A percentile compares a stretch with the other conserved stretches of the same genome.
Conservation (phyloP, 2,888 invertebrate genomes). For the Athalia rosae region DNA sequence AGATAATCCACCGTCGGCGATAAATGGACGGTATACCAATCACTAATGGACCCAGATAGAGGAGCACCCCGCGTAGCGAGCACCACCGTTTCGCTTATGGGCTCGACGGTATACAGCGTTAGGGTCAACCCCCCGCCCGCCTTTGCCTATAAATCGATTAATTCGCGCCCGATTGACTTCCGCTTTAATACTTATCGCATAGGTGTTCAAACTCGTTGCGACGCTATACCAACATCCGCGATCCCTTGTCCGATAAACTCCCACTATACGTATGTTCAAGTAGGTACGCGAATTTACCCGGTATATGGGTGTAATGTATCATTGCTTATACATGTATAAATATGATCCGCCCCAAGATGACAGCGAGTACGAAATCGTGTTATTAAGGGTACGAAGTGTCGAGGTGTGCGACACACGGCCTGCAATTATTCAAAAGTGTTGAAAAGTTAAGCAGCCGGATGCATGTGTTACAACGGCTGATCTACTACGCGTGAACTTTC, state of each 20-base stretch:
- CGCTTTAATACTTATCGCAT: constrained; percentile 40
- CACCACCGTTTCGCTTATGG: constrained; percentile 5
- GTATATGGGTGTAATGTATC: no score
- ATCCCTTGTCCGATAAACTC: neutral
- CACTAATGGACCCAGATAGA: constrained; percentile 40
- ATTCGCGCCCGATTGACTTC: constrained; percentile 39
- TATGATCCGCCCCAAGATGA: no score
- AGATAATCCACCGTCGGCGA: constrained; percentile 35
- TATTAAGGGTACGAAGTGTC: no score
- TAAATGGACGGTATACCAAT: constrained; percentile 37
- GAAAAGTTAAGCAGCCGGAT: neutral
- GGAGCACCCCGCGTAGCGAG: constrained; percentile 4
- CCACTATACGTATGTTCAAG: neutral
- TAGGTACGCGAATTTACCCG: no score
- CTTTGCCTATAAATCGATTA: constrained; percentile 38
- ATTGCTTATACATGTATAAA: no score
- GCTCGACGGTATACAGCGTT: constrained; percentile 8
- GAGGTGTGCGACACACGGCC: no score
- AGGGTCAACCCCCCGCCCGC: neutral
- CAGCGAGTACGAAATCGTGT: no score
- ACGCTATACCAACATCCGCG: neutral
- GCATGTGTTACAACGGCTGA: neutral
- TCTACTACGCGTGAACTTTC: neutral
- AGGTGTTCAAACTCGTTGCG: neutral
- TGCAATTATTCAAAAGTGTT: no score